A percentile compares a stretch with the other conserved stretches of the same genome.
Evolutionary conservation across 2,797 vertebrate genomes (phyloP).

Genomic region (Channallabes apus): DNA sequence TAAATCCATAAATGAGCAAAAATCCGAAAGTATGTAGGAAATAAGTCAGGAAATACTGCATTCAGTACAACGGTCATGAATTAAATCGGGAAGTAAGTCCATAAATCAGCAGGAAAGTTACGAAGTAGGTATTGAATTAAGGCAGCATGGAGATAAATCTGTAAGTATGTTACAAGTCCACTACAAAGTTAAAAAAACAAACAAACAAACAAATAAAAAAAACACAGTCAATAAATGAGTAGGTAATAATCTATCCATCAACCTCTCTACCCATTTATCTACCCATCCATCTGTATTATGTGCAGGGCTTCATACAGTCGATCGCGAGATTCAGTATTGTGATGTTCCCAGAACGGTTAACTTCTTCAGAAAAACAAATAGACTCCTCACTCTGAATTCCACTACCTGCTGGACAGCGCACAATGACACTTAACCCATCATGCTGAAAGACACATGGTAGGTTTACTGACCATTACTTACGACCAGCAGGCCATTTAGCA

Average conservation of each 20-base stretch:
- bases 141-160: no score
- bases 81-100: no score
- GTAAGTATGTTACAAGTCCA: no score
- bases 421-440: background rate
- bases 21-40: no score
- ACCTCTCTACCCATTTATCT: background rate
- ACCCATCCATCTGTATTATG: background rate
- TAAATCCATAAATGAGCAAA: no score
- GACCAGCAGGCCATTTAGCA: background rate
- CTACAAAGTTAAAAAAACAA: no score
- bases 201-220: no score
- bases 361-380: background rate
- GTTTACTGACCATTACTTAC: background rate
- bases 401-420: background rate
- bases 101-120: no score
- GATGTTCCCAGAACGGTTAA: background rate
- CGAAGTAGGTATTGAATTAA: no score
- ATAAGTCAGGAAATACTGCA: no score
- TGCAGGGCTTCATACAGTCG: background rate
- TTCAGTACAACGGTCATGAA: no score
- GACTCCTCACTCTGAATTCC: background rate
- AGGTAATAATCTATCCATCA: background rate
- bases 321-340: background rate
- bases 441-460: background rate
- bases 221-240: no score